A percentile compares a stretch with the other conserved stretches of the same genome.
phyloP scores from a whole-genome alignment of 1,140 invertebrate genomes.

The Lerema accius region DNA sequence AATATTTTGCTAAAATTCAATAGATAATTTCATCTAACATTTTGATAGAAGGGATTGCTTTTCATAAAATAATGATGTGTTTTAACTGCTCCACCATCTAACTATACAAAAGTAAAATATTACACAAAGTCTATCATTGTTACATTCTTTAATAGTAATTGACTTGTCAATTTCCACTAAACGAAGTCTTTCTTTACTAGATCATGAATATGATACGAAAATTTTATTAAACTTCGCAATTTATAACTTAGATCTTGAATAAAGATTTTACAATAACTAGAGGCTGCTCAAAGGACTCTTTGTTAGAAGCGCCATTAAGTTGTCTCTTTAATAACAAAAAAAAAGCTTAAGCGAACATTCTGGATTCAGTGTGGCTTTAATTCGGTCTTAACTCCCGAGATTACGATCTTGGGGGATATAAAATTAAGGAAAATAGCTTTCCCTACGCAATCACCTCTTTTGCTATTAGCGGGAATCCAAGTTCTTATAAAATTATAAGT shows the following conservation, averaged over 20 bases:
- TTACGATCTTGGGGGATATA: slow-evolving; percentile 35
- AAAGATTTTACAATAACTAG: slow-evolving; percentile 22
- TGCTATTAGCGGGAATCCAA: neutral
- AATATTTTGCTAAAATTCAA: too few species aligned
- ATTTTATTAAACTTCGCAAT: too few species aligned
- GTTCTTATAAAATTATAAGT: slow-evolving; percentile 3
- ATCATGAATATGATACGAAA: too few species aligned
- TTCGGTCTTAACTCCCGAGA: slow-evolving; percentile 36
- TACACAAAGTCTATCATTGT: too few species aligned
- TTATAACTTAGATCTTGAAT: slow-evolving; percentile 31
- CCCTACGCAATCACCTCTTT: slow-evolving; percentile 18
- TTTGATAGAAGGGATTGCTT: too few species aligned
- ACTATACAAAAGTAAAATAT: too few species aligned
- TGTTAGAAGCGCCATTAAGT: slow-evolving; percentile 28
- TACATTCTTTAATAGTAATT: too few species aligned
- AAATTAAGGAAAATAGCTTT: slow-evolving; percentile 35
- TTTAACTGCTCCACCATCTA: too few species aligned
- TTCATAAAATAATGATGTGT: too few species aligned
- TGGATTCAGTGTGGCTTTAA: slow-evolving; percentile 37
- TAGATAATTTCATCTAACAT: too few species aligned
- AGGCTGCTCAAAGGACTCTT: slow-evolving; percentile 7
- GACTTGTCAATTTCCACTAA: too few species aligned
- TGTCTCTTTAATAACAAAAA: slow-evolving; percentile 35
- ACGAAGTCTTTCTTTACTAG: too few species aligned
- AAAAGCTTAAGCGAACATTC: slow-evolving; percentile 36